Base-by-base conservation (phyloP, 2,113 vertebrate species). In the Leptobrachium ailaonicum region DNA sequence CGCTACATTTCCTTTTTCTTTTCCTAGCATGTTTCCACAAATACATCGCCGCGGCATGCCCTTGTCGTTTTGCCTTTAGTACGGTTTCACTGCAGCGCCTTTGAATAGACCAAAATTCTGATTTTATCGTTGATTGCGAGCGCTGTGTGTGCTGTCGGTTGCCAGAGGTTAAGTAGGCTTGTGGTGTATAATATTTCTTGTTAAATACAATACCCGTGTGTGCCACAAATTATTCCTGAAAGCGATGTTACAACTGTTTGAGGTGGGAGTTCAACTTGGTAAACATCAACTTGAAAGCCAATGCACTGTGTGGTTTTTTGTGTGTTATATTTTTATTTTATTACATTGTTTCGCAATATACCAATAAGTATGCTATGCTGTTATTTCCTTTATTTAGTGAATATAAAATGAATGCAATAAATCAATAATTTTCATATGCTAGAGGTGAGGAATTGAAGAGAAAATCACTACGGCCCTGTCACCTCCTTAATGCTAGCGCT, bases 61-160 rank as follows among this genome's bases (percentile, higher is more conserved):
- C 41, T 76, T 67, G 32, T 66, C 53, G 47, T 50, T 50, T 5
- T 50, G 47, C 47, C 47, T 76, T 66, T 58, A 66, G 42, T 20
- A 53, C 10, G 8, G 42, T 63, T n/a, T 62, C 13, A 74, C 62
- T 6, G 20, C 42, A 75, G 44, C 11, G 20, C 41, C 58, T 75
- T 58, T 64, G 6, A 2, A 74, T 42, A 5, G 44, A 43, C 42
- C 60, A 64, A 13, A 75, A 8, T 40, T 66, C 41, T 76, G 74
- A 66, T 76, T 76, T 32, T 76, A 53, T 45, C 66, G 66, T 66
- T 76, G 74, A 76, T 76, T n/a, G 32, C 45, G 40, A 76, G 66
- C 73, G 42, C 44, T 76, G 45, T 76, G 63, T 11, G 63, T 66
- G 66, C 32, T 67, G 43, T 50, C n/a, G 50, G 20, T 50, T 75